phyloP scores from a whole-genome alignment of 2,888 invertebrate genomes.

The Carabus problematicus region DNA sequence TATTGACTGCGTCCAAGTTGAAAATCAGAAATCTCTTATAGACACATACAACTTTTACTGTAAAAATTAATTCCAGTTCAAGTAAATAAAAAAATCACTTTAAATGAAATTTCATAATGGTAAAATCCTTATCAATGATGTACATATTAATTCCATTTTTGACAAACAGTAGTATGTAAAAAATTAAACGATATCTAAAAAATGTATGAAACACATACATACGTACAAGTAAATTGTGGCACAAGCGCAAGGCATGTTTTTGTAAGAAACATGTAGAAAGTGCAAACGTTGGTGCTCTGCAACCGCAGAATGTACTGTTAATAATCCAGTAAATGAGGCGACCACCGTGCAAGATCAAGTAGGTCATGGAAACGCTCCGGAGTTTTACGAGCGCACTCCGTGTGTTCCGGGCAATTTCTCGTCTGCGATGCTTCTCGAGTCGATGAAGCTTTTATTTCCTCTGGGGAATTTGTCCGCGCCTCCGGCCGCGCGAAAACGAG shows the following conservation, averaged over 20 bases:
- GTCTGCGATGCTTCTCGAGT: constrained; percentile 51
- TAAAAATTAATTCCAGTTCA: no score
- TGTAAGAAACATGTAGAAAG: no score
- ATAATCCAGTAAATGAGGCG: constrained; percentile 57
- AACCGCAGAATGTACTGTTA: constrained; percentile 48
- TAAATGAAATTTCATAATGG: no score
- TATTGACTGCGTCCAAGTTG: no score
- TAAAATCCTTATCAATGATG: no score
- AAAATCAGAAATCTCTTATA: no score
- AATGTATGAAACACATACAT: no score
- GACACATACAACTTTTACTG: no score
- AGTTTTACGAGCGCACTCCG: constrained; percentile 54
- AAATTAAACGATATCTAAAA: neutral
- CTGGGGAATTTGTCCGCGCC: constrained; percentile 53
- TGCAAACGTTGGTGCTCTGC: neutral
- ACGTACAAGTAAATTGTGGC: neutral
- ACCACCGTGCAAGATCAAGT: constrained; percentile 51
- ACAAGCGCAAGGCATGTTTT: neutral
- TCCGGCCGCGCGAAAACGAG: constrained; percentile 5
- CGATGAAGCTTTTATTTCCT: constrained; percentile 60
- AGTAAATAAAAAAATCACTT: no score
- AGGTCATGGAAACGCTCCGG: constrained; percentile 53
- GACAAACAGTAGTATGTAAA: neutral
- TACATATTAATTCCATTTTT: no score
- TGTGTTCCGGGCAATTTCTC: constrained; percentile 58